phyloP scores from a whole-genome alignment of 1,140 invertebrate species.

The Eumaeus atala region DNA sequence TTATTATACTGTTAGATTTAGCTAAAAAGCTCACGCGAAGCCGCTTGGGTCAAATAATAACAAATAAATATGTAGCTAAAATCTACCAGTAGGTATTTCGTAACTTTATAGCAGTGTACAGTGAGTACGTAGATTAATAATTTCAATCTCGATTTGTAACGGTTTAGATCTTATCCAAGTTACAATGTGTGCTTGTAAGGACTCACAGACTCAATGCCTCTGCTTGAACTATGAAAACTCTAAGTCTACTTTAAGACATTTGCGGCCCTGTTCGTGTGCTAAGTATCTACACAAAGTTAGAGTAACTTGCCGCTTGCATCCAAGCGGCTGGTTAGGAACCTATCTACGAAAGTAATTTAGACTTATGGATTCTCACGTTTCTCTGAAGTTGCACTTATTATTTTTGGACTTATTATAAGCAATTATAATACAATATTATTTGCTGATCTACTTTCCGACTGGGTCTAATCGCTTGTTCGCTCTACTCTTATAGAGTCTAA shows the following conservation, averaged over 20 bases:
- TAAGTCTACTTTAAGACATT: conserved; percentile 35
- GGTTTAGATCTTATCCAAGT: conserved; percentile 33
- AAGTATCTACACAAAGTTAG: neutral
- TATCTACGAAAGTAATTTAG: conserved; percentile 1
- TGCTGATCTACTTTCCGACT: too few species aligned
- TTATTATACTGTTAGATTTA: too few species aligned
- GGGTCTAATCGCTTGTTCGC: too few species aligned
- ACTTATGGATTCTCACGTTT: conserved; percentile 6
- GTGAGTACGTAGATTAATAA: conserved; percentile 30
- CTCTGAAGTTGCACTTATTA: neutral
- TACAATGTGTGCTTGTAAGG: conserved; percentile 21
- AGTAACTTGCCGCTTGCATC: too few species aligned
- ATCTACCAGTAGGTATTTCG: conserved; percentile 5
- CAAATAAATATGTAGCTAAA: too few species aligned
- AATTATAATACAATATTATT: too few species aligned
- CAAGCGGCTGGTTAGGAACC: conserved; percentile 5
- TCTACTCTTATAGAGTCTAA: too few species aligned
- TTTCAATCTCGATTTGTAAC: conserved; percentile 29
- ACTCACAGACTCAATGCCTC: conserved; percentile 28
- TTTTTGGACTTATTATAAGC: neutral
- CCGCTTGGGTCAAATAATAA: too few species aligned
- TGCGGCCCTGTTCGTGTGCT: conserved; percentile 2
- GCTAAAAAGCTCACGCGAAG: too few species aligned
- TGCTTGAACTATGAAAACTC: conserved; percentile 31
- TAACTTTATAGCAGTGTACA: conserved; percentile 12